Base-by-base conservation (phyloP, 2,888 invertebrate genomes). In the Cosmopolites sordidus region DNA sequence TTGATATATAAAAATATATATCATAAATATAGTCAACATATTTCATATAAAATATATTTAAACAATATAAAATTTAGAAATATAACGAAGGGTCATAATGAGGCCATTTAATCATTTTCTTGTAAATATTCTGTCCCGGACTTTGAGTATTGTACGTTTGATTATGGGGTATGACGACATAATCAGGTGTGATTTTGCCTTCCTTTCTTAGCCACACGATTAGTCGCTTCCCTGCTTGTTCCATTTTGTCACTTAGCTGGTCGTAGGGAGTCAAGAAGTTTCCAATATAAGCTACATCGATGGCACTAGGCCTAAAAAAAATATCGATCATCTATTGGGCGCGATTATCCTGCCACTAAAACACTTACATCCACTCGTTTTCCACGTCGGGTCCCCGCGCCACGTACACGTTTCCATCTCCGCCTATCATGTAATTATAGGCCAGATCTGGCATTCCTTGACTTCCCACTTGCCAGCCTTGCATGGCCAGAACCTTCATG, bases 391-490 rank as follows among this genome's bases (percentile, higher is more conserved):
- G 58, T 2, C 62, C 63, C 2, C 89, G 80, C 0, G 86, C 89
- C 58, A 78, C 80, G 68, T 88, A 89, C 0, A 83, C 89, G 0
- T 83, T 84, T 0, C 89, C 89, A 66, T 89, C 89, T 2, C 89
- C 89, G 0, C 88, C 90, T 78, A 56, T 74, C 60, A 80, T 59
- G 54, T 77, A 79, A 59, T 71, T 75, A 59, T 73, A 74, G 8
- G 70, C 73, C 50, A 80, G 76, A 62, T 80, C 79, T 1, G 75
- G 72, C 49, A 73, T 66, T 0, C 56, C 60, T 2, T 44, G 37
- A 1, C 17, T 27, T 0, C n/a, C 30, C 27, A 66, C 68, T 57
- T 72, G 69, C 3, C 69, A 69, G 48, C 77, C 73, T 44, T 79
- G 76, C n/a, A 74, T 66, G 50, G 74, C 72, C 62, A 79, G 78